Evolutionary conservation across 2,113 vertebrate species (phyloP).

Genomic region (Neotoma lepida): DNA sequence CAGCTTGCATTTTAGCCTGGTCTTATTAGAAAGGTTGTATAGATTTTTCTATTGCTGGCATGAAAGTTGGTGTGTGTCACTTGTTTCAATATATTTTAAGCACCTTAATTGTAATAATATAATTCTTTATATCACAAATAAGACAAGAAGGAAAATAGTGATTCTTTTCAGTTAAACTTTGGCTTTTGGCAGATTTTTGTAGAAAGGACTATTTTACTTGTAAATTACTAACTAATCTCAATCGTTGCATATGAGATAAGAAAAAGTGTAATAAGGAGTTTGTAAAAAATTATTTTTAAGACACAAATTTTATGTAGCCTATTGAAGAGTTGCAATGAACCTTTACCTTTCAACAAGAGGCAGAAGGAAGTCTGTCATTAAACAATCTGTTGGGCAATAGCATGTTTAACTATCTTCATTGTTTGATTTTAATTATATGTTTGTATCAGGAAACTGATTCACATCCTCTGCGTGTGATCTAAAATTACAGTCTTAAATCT

Average conservation of each 20-base stretch:
- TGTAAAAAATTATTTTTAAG: conserved; percentile 60
- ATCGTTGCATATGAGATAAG: conserved; percentile 59
- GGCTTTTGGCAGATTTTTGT: neutral
- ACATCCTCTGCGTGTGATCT: conserved; percentile 59
- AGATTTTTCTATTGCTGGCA: conserved; percentile 51
- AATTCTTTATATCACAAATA: conserved; percentile 62
- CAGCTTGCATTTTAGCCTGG: conserved; percentile 3
- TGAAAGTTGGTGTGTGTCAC: neutral
- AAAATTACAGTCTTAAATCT: conserved; percentile 61
- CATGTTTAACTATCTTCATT: conserved; percentile 72
- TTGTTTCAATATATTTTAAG: conserved; percentile 62
- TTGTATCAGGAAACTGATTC: conserved; percentile 78
- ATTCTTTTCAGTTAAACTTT: conserved; percentile 51
- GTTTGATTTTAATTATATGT: conserved; percentile 76
- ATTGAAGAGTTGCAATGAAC: conserved; percentile 24
- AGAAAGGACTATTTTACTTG: conserved; percentile 57
- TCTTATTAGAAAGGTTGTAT: neutral
- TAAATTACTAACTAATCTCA: conserved; percentile 65
- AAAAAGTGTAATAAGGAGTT: neutral
- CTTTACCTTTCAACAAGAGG: conserved; percentile 47
- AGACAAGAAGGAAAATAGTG: conserved; percentile 60
- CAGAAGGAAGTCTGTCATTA: conserved; percentile 66
- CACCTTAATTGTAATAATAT: conserved; percentile 45
- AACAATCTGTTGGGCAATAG: conserved; percentile 55
- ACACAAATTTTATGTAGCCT: conserved; percentile 64